Evolutionary conservation across 2,888 invertebrate genomes (phyloP).

Genomic region (Lagria hirta): DNA sequence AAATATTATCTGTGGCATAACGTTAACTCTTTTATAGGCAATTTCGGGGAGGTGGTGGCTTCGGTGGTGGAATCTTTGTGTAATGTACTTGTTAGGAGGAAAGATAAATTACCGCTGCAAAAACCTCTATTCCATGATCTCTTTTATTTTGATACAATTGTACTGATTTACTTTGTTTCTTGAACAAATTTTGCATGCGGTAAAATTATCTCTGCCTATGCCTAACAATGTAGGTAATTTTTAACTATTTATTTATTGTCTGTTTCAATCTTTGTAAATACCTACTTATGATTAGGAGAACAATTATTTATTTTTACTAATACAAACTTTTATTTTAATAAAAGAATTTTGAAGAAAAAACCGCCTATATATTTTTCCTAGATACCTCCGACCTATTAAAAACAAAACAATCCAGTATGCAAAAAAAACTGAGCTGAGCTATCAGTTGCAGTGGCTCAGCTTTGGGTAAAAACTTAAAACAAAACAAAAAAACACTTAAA

Average conservation of each 20-base stretch:
- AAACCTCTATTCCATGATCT: constrained; percentile 28
- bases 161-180: constrained; percentile 28
- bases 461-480: too few relatives aligned
- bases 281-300: constrained; percentile 17
- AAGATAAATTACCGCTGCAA: constrained; percentile 43
- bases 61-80: constrained; percentile 44
- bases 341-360: too few relatives aligned
- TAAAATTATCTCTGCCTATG: constrained; percentile 26
- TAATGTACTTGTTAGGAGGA: constrained; percentile 29
- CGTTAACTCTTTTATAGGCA: constrained; percentile 34
- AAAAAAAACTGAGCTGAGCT: too few relatives aligned
- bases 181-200: constrained; percentile 35
- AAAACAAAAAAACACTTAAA: too few relatives aligned
- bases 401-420: too few relatives aligned
- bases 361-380: too few relatives aligned
- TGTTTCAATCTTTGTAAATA: constrained; percentile 28
- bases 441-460: too few relatives aligned
- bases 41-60: constrained; percentile 48
- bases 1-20: constrained; percentile 27
- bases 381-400: too few relatives aligned
- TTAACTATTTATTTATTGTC: constrained; percentile 34
- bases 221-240: constrained; percentile 19
- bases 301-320: constrained; percentile 25
- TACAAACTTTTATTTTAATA: too few relatives aligned
- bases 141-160: constrained; percentile 13